phyloP scores from a whole-genome alignment of 2,113 vertebrate genomes.

The Toxotes chatareus region DNA sequence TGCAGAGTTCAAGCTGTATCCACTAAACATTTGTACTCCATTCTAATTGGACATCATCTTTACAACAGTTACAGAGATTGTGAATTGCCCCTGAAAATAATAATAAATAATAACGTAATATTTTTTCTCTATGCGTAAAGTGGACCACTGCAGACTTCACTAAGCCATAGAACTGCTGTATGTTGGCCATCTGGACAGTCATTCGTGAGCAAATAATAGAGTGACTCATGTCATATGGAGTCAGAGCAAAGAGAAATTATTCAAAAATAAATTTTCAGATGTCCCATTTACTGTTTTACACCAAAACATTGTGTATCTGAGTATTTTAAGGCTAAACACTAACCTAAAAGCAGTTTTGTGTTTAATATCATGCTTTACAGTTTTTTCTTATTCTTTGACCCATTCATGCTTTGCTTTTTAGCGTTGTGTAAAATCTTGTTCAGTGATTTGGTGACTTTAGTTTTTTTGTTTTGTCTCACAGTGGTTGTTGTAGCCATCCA shows the following conservation, averaged over 20 bases:
- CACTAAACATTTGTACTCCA: constrained; percentile 6
- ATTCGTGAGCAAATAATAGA: constrained; percentile 24
- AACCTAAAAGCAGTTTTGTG: background rate
- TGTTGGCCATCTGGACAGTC: constrained; percentile 32
- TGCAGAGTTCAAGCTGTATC: constrained; percentile 18
- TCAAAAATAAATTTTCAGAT: background rate
- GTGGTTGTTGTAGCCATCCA: too few species aligned
- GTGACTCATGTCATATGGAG: constrained; percentile 25
- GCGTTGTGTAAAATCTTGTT: too few species aligned
- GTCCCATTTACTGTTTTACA: background rate
- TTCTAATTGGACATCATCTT: background rate
- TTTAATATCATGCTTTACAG: background rate
- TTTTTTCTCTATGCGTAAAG: background rate
- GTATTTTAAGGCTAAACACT: background rate
- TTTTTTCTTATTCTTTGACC: too few species aligned
- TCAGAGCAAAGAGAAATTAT: background rate
- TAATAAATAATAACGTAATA: background rate
- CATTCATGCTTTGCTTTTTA: too few species aligned
- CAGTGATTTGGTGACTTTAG: too few species aligned
- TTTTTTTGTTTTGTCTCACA: too few species aligned
- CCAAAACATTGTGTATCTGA: background rate
- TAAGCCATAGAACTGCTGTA: background rate
- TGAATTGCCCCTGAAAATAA: constrained; percentile 4
- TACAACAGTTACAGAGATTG: background rate
- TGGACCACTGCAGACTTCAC: background rate